phyloP scores from a whole-genome alignment of 2,797 vertebrate genomes.

The Sebastes itinus region DNA sequence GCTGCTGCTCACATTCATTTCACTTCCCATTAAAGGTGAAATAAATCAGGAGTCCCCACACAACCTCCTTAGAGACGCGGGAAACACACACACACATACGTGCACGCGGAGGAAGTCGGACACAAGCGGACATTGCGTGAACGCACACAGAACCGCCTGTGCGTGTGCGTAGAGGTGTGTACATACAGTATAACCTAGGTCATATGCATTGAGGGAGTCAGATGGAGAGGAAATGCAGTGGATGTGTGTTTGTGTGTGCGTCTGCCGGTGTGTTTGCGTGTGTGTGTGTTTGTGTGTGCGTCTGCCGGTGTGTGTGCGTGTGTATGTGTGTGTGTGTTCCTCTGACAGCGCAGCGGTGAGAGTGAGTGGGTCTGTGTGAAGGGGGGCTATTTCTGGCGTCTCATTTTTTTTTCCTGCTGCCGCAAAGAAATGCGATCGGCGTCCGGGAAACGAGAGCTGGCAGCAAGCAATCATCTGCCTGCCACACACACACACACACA shows the following conservation, averaged over 20 bases:
- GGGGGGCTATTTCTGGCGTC: slow-evolving; percentile 81
- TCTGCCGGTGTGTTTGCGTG: background rate
- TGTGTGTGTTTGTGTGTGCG: slow-evolving; percentile 24
- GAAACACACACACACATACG: slow-evolving; percentile 49
- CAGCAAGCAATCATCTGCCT: slow-evolving; percentile 83
- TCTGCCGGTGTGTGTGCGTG: background rate
- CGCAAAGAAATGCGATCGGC: slow-evolving; percentile 81
- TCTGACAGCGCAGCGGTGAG: slow-evolving; percentile 73
- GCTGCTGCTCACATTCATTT: slow-evolving; percentile 84
- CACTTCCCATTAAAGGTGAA: slow-evolving; percentile 84
- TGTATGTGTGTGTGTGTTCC: slow-evolving; percentile 32
- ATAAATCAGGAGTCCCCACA: slow-evolving; percentile 81
- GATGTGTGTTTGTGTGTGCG: slow-evolving; percentile 33
- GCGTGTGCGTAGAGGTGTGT: slow-evolving; percentile 42
- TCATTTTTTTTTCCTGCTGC: slow-evolving; percentile 73
- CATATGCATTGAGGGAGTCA: slow-evolving; percentile 62
- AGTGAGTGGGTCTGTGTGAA: slow-evolving; percentile 76
- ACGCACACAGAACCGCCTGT: background rate
- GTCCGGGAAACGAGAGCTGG: slow-evolving; percentile 83
- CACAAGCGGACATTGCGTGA: slow-evolving; percentile 35
- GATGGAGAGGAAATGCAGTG: slow-evolving; percentile 56
- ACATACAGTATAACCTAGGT: slow-evolving; percentile 48
- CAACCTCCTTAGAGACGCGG: slow-evolving; percentile 66
- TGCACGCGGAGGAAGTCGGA: slow-evolving; percentile 42
- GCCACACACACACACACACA: slow-evolving; percentile 51